Evolutionary conservation across 2,113 vertebrate genomes (phyloP), one percentile per base, ranked within the genome.

Genomic region (Ceyx melanurus): DNA sequence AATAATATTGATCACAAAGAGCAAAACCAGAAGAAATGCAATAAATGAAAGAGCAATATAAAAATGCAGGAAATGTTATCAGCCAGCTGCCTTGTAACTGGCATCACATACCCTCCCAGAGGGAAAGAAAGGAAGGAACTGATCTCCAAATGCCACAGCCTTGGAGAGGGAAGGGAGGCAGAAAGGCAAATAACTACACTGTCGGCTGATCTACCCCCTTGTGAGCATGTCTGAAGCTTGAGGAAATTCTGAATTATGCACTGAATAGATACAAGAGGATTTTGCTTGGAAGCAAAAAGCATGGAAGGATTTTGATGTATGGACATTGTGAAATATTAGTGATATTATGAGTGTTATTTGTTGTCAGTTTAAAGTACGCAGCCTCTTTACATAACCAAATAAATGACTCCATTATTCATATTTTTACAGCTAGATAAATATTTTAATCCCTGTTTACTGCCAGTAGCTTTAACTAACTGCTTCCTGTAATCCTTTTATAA

Each of bases 381-480:
- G 75, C 77, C 83, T 77, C 92, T 95, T 95, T 87, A 74, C 65
- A 45, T 73, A 85, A 58, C 75, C 50, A 77, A 90, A 91, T 54
- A 50, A 92, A 88, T 83, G 3, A 51, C 66, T 89, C 62, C 80
- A 89, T 94, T 83, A 94, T 82, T 94, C 90, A 70, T 54, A 71
- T 82, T 91, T 95, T 89, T 92, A 77, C 81, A 82, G 77, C 46
- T 79, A 77, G 82, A 94, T 94, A 95, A 95, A 93, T 94, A 96
- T 89, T 95, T 93, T 93, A 94, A 95, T 92, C 82, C 58, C 46
- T 89, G 75, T 95, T 96, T 96, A 86, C 88, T 89, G 82, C 75
- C 78, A 67, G 66, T 51, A 70, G 81, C 84, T 95, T 96, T 92
- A 88, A 86, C 73, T 92, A 90, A 88, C 88, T 90, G 83, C 73